phyloP scores from a whole-genome alignment of 1,140 invertebrate species.

The Cotesia typhae region DNA sequence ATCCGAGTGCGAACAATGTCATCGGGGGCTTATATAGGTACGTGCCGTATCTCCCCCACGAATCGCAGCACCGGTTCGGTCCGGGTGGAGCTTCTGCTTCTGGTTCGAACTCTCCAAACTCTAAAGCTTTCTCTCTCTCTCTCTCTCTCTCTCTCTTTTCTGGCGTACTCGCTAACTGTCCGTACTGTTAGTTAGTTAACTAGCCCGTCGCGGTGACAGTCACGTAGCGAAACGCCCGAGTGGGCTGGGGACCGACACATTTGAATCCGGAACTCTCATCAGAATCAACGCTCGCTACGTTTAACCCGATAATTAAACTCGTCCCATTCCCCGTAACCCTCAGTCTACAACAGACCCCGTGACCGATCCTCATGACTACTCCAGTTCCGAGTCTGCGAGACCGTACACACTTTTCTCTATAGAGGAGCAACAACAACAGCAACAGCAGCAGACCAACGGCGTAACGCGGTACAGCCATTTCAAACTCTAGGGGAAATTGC shows the following conservation, averaged over 20 bases:
- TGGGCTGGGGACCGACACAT: constrained; percentile 49
- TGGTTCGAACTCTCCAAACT: not conserved
- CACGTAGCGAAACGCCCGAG: constrained; percentile 52
- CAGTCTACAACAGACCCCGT: constrained; percentile 7
- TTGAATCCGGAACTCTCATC: constrained; percentile 66
- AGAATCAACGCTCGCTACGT: constrained; percentile 65
- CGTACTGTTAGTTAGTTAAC: constrained; percentile 66
- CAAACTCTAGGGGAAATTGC: constrained; percentile 51
- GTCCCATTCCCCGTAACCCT: constrained; percentile 29
- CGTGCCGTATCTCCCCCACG: constrained; percentile 65
- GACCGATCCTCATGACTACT: constrained; percentile 17
- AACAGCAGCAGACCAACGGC: no score
- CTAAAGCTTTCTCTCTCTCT: not conserved
- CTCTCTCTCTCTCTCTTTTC: not conserved
- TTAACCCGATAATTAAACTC: constrained; percentile 67
- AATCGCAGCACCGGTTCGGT: constrained; percentile 49
- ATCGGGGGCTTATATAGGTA: constrained; percentile 54
- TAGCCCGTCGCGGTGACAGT: constrained; percentile 64
- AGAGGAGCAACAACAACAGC: not conserved
- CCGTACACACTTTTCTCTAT: constrained; percentile 3
- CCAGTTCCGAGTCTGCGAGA: not conserved
- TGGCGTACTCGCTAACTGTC: constrained; percentile 56
- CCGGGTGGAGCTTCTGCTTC: constrained; percentile 21
- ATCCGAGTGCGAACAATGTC: constrained; percentile 66
- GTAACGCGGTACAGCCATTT: not conserved